Conservation (phyloP, 2,797 vertebrate species). For the Arnoldichthys spilopterus region DNA sequence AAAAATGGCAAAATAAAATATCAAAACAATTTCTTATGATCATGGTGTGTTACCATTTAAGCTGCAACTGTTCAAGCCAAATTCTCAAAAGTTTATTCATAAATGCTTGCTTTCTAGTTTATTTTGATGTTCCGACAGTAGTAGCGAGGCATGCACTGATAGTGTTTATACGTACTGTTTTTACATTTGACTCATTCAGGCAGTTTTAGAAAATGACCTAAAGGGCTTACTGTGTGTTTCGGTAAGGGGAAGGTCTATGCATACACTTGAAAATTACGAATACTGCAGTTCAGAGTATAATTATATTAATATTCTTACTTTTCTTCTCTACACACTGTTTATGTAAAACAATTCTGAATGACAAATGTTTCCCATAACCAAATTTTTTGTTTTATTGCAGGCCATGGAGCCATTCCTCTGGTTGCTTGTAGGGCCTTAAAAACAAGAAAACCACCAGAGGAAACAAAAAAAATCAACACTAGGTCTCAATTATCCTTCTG, state of each 20-base stretch:
- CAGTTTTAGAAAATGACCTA: background rate
- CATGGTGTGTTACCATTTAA: no score
- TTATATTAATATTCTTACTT: no score
- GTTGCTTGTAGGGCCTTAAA: conserved; percentile 53
- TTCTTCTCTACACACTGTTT: no score
- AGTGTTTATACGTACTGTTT: background rate
- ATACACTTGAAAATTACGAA: no score
- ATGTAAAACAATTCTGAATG: no score
- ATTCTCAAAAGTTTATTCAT: no score
- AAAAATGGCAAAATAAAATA: no score
- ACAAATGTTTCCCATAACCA: no score
- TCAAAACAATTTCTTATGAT: no score
- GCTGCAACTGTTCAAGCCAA: no score
- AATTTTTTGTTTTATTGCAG: conserved; percentile 59
- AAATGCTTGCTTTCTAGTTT: background rate
- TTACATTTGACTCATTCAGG: background rate
- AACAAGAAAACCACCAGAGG: conserved; percentile 39
- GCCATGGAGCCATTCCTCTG: conserved; percentile 57
- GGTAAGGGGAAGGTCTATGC: background rate
- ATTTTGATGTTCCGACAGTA: background rate
- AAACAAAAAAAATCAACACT: conserved; percentile 13
- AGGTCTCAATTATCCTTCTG: background rate
- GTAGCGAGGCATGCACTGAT: background rate
- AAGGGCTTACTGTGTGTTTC: background rate
- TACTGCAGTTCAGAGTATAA: no score